Evolutionary conservation across 2,888 invertebrate genomes (phyloP), one percentile per base, ranked within the genome.

Genomic region (Metallyticus violacea): DNA sequence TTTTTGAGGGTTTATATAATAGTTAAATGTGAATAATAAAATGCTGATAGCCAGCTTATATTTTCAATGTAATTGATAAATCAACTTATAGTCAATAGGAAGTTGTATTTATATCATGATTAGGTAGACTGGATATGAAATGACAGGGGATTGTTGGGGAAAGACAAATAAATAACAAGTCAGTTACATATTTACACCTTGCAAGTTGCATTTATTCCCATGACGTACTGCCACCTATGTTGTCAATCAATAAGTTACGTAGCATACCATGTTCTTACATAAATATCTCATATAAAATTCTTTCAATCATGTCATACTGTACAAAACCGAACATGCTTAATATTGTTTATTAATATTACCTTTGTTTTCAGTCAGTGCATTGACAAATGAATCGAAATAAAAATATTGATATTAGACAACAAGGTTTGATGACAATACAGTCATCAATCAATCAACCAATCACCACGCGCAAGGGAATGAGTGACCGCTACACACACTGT

Each of bases 171-270:
- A 83, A 83, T 77, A 76, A 83, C 83, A 83, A 83, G 62, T 62
- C 82, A 62, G 9, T 83, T 83, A 83, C 83, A 77, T 86, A 86
- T 86, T 86, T 87, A 86, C 86, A 86, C 77, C 77, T 87, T 85
- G 85, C 84, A 87, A 62, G 27, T 86, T 87, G 81, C 40, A 81
- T 85, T 86, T 86, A 86, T 86, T 87, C 86, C 81, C 80, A 86
- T 86, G 85, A 86, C 82, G 86, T 82, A 40, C 78, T 82, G 77
- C 25, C 40, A 78, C 86, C 86, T 62, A 79, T 79, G 86, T 86
- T 79, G 79, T n/a, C 28, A 62, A 40, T 40, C 7, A 40, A 40
- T 40, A 40, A 15, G 7, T 40, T 9, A 30, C 81, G 30, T 30
- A 26, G 25, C 25, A 81, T 81, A 81, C n/a, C 79, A 30, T 81